Evolutionary conservation across 2,888 invertebrate species (phyloP), one percentile per base, ranked within the genome.

Genomic region (Ethmia dodecea): DNA sequence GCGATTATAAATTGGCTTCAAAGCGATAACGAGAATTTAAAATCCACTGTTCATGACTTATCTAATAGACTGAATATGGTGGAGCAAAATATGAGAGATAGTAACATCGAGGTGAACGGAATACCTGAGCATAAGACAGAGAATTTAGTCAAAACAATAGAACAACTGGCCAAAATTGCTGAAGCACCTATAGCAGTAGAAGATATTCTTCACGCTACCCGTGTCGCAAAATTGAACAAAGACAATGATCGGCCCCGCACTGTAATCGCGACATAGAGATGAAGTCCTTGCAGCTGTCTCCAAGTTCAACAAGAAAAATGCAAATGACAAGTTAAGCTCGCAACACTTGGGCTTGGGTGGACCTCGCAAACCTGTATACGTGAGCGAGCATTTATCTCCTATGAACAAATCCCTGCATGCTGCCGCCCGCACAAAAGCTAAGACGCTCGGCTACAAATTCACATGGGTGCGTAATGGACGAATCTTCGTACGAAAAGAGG

Each of bases 281-380:
- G 30, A 16, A 27, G 10, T 36, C 4, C 16, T 36, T 20, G 35
- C 35, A 8, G 35, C 35, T 20, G 31, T 31, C 20, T 27, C 26
- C 9, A n/a, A 3, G 1, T 31, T 14, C 13, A 36, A 36, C 22
- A 36, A 22, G 27, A 10, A 15, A 20, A 25, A 36, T 20, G 14
- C 25, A 6, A 27, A 9, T 24, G 31, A 36, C 1, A 36, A 36
- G 22, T 29, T 36, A 8, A 27, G 16, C 13, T 16, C 35, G 9
- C 27, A 30, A 8, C 35, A 36, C 20, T 13, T 36, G 11, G 35
- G 35, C 8, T 1, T 36, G 8, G 20, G 11, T 9, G 35, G 35
- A 13, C 25, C 24, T n/a, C 30, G 18, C 3, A 16, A 20, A 8
- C 35, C 35, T 1, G 16, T 35, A 3, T 35, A 26, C 26, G 30